Conservation (phyloP, 2,797 vertebrate genomes). For the Balearica regulorum region DNA sequence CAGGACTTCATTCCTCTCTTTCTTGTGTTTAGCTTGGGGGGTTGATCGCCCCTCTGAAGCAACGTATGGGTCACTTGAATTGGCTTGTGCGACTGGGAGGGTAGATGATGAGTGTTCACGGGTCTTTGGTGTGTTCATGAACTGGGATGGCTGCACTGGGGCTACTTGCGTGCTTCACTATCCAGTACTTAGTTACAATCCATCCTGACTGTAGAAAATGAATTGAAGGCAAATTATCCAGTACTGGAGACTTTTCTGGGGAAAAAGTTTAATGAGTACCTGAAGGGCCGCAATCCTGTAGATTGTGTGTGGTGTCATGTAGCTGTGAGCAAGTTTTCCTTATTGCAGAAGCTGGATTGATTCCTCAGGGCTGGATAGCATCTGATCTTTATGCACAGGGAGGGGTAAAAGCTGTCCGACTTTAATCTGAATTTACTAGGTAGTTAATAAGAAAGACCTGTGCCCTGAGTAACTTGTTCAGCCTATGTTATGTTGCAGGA, state of each 20-base stretch:
- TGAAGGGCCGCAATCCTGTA: neutral
- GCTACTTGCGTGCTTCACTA: neutral
- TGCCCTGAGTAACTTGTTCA: neutral
- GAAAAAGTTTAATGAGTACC: neutral
- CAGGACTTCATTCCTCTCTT: neutral
- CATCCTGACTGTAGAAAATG: neutral
- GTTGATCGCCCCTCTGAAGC: neutral
- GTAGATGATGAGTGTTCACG: neutral
- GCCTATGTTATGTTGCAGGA: slow-evolving; percentile 34
- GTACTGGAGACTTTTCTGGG: neutral
- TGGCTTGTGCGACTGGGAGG: neutral
- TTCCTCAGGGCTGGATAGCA: neutral
- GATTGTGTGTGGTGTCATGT: neutral
- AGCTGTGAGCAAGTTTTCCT: neutral
- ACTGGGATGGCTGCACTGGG: neutral
- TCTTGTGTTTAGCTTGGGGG: neutral
- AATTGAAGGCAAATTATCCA: neutral
- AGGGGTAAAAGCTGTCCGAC: neutral
- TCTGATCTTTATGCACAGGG: neutral
- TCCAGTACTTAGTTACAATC: neutral
- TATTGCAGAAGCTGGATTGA: neutral
- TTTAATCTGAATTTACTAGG: slow-evolving; percentile 36
- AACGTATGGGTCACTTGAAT: accelerated
- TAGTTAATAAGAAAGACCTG: neutral
- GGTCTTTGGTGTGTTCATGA: neutral